These are phyloP conservation scores for Netelia melanura DNA, from an alignment of 2,888 invertebrate genomes.

Conservation along the genomic window DNA sequence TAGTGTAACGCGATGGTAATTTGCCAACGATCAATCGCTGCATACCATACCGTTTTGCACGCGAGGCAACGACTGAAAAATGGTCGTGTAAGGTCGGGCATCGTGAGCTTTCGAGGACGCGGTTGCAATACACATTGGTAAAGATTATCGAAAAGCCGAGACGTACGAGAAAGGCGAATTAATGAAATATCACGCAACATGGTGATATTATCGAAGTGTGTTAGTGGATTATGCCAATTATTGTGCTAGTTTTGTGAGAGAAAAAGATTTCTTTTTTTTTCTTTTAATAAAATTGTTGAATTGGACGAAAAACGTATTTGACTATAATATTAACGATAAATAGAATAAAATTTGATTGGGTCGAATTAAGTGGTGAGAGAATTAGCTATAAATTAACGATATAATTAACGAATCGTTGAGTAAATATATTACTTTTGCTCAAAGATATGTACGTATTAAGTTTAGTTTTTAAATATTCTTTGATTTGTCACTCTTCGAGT, in stretches of 20 bases:
- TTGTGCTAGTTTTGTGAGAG: no score
- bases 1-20: slow-evolving; percentile 62
- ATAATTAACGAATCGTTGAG: no score
- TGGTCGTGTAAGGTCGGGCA: slow-evolving; percentile 3
- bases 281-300: no score
- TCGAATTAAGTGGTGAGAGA: no score
- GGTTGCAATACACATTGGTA: slow-evolving; percentile 30
- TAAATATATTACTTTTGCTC: no score
- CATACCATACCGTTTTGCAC: slow-evolving; percentile 45
- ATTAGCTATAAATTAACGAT: no score
- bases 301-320: no score
- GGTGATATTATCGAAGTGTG: slow-evolving; percentile 12
- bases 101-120: background rate
- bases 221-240: background rate
- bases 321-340: background rate
- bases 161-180: slow-evolving; percentile 11
- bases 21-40: slow-evolving; percentile 62
- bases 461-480: no score
- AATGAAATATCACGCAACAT: slow-evolving; percentile 24
- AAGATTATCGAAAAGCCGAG: slow-evolving; percentile 30
- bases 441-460: no score
- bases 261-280: no score
- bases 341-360: background rate
- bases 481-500: no score
- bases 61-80: slow-evolving; percentile 37